Percentiles rank a stretch among this genome's conserved stretches.
Evolutionary conservation across 2,888 invertebrate species (phyloP).

Genomic region (Pyrgus malvae): DNA sequence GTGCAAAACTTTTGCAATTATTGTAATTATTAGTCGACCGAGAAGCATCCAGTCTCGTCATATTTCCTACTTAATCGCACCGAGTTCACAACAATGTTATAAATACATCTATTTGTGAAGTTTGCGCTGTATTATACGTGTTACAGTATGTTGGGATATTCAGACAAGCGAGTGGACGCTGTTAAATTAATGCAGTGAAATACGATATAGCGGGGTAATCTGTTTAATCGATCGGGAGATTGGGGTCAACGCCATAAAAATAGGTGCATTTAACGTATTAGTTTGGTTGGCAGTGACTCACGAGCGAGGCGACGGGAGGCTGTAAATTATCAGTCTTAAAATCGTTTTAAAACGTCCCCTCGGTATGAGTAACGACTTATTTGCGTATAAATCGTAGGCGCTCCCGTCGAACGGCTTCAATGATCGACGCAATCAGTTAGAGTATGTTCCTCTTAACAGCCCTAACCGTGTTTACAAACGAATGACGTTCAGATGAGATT

Average conservation of each 20-base stretch:
- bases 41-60: constrained; percentile 66
- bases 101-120: constrained; percentile 69
- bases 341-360: constrained; percentile 68
- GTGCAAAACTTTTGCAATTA: constrained; percentile 76
- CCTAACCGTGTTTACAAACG: constrained; percentile 46
- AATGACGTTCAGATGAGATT: constrained; percentile 39
- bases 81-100: constrained; percentile 64
- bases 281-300: constrained; percentile 70
- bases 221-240: constrained; percentile 18
- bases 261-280: constrained; percentile 73
- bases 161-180: constrained; percentile 32
- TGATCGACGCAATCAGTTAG: constrained; percentile 72
- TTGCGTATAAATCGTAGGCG: constrained; percentile 59
- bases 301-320: constrained; percentile 43
- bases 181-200: constrained; percentile 31
- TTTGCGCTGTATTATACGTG: constrained; percentile 53
- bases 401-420: constrained; percentile 63
- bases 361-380: constrained; percentile 70
- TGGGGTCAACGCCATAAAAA: constrained; percentile 45
- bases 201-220: constrained; percentile 23
- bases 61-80: constrained; percentile 75
- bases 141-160: constrained; percentile 48
- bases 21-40: constrained; percentile 72
- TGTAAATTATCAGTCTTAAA: constrained; percentile 69
- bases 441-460: constrained; percentile 61